Base-by-base conservation (phyloP, 2,888 invertebrate genomes). In the Anthoptus insignis region DNA sequence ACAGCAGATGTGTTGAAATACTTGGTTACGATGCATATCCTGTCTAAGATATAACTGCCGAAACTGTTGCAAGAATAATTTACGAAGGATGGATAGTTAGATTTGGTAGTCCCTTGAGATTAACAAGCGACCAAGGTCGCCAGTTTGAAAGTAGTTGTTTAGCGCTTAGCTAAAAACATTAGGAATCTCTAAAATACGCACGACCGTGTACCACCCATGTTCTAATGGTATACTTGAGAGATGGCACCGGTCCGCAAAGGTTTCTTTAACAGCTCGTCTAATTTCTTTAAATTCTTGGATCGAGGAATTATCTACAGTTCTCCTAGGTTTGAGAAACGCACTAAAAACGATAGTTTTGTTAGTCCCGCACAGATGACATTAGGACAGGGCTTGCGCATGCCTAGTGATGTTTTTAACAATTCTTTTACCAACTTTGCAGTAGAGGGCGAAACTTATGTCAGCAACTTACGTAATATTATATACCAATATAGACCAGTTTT, bases 21-120 rank as follows among this genome's bases (percentile, higher is more conserved):
- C 27, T 70, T 70, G 19, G 65, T 77, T 2, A 76, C 75, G 0
- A 71, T 72, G 75, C 68, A 0, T 34, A 65, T 14, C 71, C 71
- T 0, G 32, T 71, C 11, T 24, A 60, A 19, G 65, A 72, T 3
- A 73, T 75, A 2, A 64, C 68, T 5, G 67, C 73, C 2, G 67
- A 75, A 45, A 65, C 52, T 1, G 58, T 66, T 1, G 75, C 79
- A 0, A 61, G 71, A 3, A 59, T 59, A 27, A 76, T 77, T 64
- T 75, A 64, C 67, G 49, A 21, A 1, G 49, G 63, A 7, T 71
- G 71, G 71, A 74, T 73, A 9, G 22, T 53, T 7, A 58, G 73
- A 3, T 76, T 65, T 32, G 74, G 73, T 11, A 71, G 70, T 14
- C 73, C 73, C 6, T 7, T 59, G 7, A 65, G 42, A 16, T 16